Evolutionary conservation across 1,140 invertebrate species (phyloP), one percentile per base, ranked within the genome.

Genomic region (Drosophila dunni): DNA sequence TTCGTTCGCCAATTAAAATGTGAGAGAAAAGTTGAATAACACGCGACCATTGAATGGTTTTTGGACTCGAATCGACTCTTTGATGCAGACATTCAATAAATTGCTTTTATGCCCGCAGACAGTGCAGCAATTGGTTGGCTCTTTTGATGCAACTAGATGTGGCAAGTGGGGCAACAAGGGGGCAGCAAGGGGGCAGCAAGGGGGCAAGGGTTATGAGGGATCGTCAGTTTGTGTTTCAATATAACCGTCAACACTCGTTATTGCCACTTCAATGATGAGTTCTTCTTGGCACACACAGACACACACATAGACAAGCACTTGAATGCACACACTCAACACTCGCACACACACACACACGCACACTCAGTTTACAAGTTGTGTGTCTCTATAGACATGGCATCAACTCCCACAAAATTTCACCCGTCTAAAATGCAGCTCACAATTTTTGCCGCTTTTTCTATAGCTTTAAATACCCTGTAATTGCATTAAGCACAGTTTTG

Each of bases 211-310:
- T 13, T 33, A 38, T 20, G 36, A 2, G 7, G 15, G 24, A 38
- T 8, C 4, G 29, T 33, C 65, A 65, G 73, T 71, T 58, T 71
- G 81, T 45, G 75, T 75, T 70, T 76, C 63, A 71, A 78, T 86
- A 75, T 75, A 73, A 68, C 51, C 76, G 40, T 79, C 76, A 77
- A 82, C 66, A 77, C 74, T 65, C 72, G 66, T 88, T 88, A 89
- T 88, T 88, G 84, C 73, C 79, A 88, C 84, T 89, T 70, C 69
- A 80, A 56, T 63, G 73, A 77, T 77, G 69, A 70, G 69, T 66
- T 74, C 68, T 57, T 76, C 57, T 48, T 33, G 24, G 36, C 60
- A 38, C 20, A 53, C 62, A 64, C 61, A 53, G 17, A 17, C 45
- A 57, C 46, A 3, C 24, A n/a, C n/a, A 20, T 20, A 29, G 24